Evolutionary conservation across 2,797 vertebrate species (phyloP).

Genomic region (Apodemus agrarius): DNA sequence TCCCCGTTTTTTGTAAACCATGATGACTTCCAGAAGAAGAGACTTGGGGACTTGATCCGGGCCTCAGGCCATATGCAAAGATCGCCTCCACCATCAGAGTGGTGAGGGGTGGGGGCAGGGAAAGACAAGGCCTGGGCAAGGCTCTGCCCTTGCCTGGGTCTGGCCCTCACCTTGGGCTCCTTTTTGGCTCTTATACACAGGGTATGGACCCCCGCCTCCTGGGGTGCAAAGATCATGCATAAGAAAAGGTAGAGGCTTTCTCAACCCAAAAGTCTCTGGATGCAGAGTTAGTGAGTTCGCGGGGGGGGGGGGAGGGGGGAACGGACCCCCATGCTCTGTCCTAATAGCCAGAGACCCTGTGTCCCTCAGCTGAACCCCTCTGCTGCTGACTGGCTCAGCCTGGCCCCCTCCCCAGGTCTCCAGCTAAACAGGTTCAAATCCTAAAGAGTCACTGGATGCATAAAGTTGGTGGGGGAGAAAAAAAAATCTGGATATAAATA

Average conservation of each 20-base stretch:
- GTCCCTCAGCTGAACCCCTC: background rate
- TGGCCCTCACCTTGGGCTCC: background rate
- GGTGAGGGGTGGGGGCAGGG: background rate
- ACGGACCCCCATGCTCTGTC: background rate
- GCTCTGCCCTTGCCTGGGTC: background rate
- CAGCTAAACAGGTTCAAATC: conserved; percentile 85
- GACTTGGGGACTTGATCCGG: background rate
- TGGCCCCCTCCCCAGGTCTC: conserved; percentile 63
- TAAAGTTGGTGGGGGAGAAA: conserved; percentile 85
- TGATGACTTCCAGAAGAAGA: background rate
- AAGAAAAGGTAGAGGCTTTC: background rate
- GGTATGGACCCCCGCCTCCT: background rate
- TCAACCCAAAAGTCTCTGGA: background rate
- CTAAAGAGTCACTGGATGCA: conserved; percentile 88
- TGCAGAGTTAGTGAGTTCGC: accelerated
- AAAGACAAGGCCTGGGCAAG: background rate
- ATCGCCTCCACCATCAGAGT: background rate
- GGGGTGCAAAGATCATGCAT: background rate
- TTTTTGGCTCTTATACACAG: background rate
- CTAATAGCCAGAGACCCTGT: background rate
- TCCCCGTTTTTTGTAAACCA: background rate
- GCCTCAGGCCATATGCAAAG: background rate
- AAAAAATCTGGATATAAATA: conserved; percentile 90
- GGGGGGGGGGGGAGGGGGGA: no score
- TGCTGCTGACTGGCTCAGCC: background rate